These are phyloP conservation scores for Acheta domesticus DNA, from an alignment of 2,888 invertebrate genomes.

Conservation along the genomic window DNA sequence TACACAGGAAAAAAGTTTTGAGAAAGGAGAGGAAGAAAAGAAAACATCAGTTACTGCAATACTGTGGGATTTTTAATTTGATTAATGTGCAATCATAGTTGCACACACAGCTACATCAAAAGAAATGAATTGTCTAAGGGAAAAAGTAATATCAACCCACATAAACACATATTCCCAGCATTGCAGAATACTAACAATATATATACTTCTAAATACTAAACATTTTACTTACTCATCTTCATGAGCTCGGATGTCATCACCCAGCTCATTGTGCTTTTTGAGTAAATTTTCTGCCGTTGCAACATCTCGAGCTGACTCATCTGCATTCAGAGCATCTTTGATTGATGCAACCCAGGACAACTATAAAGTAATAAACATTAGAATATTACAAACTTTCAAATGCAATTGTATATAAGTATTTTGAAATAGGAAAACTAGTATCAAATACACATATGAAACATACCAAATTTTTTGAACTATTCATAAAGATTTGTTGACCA, in stretches of 20 bases:
- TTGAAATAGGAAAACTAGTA: not conserved
- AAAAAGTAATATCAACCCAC: too few species aligned
- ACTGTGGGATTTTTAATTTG: too few species aligned
- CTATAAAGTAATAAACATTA: constrained; percentile 45
- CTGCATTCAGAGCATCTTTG: constrained; percentile 73
- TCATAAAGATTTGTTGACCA: constrained; percentile 89
- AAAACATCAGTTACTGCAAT: too few species aligned
- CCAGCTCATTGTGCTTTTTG: constrained; percentile 86
- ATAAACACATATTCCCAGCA: too few species aligned
- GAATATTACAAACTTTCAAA: not conserved
- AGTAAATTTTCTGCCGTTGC: constrained; percentile 86
- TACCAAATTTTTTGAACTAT: constrained; percentile 69
- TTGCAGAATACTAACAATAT: too few species aligned
- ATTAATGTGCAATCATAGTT: too few species aligned
- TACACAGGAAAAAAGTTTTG: constrained; percentile 41
- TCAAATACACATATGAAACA: constrained; percentile 33
- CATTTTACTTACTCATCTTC: constrained; percentile 70
- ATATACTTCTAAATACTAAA: too few species aligned
- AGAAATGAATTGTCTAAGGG: too few species aligned
- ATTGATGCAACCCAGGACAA: constrained; percentile 79
- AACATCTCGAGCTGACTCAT: constrained; percentile 80
- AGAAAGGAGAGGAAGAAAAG: too few species aligned
- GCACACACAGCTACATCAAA: too few species aligned
- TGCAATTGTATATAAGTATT: not conserved
- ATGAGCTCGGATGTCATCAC: constrained; percentile 85